Base-by-base conservation (phyloP, 2,797 vertebrate species). In the Dendrocincla fuliginosa region DNA sequence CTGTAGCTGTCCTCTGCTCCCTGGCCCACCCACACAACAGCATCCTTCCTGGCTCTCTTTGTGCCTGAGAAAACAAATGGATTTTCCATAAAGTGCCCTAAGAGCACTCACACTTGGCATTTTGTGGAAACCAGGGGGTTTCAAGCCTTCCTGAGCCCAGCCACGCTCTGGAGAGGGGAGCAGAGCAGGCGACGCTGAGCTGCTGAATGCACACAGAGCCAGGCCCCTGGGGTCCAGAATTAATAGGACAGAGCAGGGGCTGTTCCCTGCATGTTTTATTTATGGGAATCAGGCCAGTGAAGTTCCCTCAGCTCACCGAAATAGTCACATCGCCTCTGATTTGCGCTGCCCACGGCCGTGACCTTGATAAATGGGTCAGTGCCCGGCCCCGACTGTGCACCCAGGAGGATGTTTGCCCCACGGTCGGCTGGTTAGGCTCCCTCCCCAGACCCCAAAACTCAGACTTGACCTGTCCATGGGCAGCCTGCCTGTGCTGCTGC, bases 231-330 rank as follows among this genome's bases (percentile, higher is more conserved):
- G 94, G 95, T 94, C 84, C 91, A 70, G 94, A 95, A 95, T 97
- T 96, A 97, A 94, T 97, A 94, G 96, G 95, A 93, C 93, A 80
- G 94, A 94, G 93, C 91, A 91, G 90, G 96, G 95, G 96, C 95
- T 94, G 94, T 90, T 97, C 96, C 96, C 93, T 82, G 84, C 65
- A 44, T 95, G 95, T 85, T 96, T 97, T 96, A 97, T 97, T 97
- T 97, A 97, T 97, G 95, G 95, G 96, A 97, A 97, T 95, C 84
- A 96, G 92, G 89, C 83, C 94, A 93, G 89, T 76, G 90, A 94
- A 93, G 94, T 95, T 97, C 94, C 93, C 92, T 92, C 79, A 93
- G 84, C 94, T 84, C 90, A 52, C 95, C 5, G 14, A 95, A 93
- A 85, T 94, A 89, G 89, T 84, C 91, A 46, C 86, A 90, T 69